Evolutionary conservation across 2,888 invertebrate genomes (phyloP).

Genomic region (Perdita meconis): DNA sequence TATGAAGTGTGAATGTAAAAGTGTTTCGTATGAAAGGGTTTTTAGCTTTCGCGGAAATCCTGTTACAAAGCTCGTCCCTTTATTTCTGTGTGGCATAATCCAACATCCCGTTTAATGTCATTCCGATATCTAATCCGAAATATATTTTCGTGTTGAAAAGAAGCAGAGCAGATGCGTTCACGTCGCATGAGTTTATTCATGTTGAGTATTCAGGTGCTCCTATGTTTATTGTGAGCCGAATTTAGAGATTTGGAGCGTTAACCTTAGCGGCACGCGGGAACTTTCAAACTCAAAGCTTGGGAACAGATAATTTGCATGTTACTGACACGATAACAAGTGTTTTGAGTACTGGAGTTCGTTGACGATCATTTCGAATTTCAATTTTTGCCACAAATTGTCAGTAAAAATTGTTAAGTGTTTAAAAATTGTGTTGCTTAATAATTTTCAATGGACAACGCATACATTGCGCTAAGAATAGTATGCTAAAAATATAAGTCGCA

Average conservation of each 20-base stretch:
- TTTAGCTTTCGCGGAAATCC: slow-evolving; percentile 53
- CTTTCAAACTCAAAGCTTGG: background rate
- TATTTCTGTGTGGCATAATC: background rate
- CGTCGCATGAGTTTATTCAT: slow-evolving; percentile 26
- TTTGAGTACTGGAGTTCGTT: background rate
- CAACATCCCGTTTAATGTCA: background rate
- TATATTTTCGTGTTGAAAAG: slow-evolving; percentile 25
- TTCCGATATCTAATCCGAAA: background rate
- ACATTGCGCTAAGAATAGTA: background rate
- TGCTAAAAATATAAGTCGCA: background rate
- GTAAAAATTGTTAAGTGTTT: too few species aligned
- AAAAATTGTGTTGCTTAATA: background rate
- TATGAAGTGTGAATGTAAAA: slow-evolving; percentile 58
- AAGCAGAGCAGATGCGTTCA: slow-evolving; percentile 21
- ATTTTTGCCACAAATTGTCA: too few species aligned
- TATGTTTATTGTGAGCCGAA: slow-evolving; percentile 47
- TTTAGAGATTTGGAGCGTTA: slow-evolving; percentile 47
- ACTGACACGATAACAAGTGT: background rate
- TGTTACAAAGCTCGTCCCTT: slow-evolving; percentile 10
- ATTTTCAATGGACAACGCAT: background rate
- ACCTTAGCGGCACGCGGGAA: slow-evolving; percentile 12
- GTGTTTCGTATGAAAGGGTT: slow-evolving; percentile 14
- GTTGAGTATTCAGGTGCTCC: slow-evolving; percentile 51
- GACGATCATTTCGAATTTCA: background rate
- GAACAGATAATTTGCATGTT: background rate